Conservation (phyloP, 2,113 vertebrate genomes). For the Cettia cetti region DNA sequence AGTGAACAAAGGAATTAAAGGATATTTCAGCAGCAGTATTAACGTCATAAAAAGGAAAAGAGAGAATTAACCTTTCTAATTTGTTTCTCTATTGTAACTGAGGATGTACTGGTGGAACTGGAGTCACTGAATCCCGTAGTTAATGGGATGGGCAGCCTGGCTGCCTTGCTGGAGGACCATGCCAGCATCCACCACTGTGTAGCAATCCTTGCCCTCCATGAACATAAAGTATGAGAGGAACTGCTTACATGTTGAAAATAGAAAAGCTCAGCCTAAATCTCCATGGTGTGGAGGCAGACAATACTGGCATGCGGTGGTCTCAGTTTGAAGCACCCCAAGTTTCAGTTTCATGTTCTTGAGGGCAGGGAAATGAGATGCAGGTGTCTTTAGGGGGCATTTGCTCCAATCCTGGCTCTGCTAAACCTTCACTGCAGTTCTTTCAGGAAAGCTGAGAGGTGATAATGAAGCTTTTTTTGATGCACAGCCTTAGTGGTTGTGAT, state of each 20-base stretch:
- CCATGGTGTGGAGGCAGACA: not conserved
- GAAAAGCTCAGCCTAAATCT: not conserved
- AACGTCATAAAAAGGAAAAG: not conserved
- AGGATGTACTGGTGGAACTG: not conserved
- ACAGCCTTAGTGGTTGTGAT: not conserved
- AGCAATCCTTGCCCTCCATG: not conserved
- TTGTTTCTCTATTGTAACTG: not conserved
- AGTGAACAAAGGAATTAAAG: not conserved
- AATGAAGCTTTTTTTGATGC: not conserved
- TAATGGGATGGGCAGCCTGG: not conserved
- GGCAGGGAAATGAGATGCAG: not conserved
- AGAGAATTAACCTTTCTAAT: not conserved
- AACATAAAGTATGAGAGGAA: rapidly evolving
- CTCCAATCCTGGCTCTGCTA: not conserved
- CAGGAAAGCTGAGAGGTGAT: not conserved
- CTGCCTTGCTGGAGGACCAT: not conserved
- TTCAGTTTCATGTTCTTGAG: not conserved
- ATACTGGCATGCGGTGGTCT: not conserved
- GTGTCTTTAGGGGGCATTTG: not conserved
- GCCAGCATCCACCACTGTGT: not conserved
- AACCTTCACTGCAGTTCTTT: not conserved
- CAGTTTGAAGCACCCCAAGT: not conserved
- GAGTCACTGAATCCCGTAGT: not conserved
- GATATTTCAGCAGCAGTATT: not conserved
- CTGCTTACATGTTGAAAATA: not conserved